These are phyloP conservation scores for Leptinotarsa haldemani DNA, from an alignment of 2,888 invertebrate species.

Conservation along the genomic window DNA sequence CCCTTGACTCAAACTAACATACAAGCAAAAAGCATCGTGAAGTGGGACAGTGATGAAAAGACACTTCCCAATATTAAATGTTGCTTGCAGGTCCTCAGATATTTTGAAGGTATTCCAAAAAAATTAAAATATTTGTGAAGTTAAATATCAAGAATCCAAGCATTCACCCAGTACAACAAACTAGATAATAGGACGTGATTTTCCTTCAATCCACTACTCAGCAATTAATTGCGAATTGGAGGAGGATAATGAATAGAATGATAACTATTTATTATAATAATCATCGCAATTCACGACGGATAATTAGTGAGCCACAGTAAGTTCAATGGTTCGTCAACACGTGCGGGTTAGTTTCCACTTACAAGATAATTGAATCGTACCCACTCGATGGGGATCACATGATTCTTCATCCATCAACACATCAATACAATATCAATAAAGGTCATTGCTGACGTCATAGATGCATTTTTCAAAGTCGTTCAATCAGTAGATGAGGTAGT, in stretches of 20 bases:
- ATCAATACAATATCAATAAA: background rate
- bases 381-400: background rate
- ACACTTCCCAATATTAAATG: too few relatives aligned
- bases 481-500: too few relatives aligned
- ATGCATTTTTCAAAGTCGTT: background rate
- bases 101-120: too few relatives aligned
- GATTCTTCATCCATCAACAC: background rate
- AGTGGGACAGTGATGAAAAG: too few relatives aligned
- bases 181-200: background rate
- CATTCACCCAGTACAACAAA: background rate
- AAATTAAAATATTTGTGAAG: too few relatives aligned
- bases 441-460: background rate
- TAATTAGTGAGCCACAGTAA: background rate
- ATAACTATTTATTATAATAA: slow-evolving; percentile 4
- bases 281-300: background rate
- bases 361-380: background rate
- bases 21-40: too few relatives aligned
- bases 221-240: background rate
- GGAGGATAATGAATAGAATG: background rate
- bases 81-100: too few relatives aligned
- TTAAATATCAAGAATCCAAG: background rate
- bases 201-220: background rate
- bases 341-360: background rate
- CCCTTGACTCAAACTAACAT: too few relatives aligned
- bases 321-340: background rate